A percentile compares a stretch with the other conserved stretches of the same genome.
Conservation (phyloP, 2,888 invertebrate species). For the Helleia helle region DNA sequence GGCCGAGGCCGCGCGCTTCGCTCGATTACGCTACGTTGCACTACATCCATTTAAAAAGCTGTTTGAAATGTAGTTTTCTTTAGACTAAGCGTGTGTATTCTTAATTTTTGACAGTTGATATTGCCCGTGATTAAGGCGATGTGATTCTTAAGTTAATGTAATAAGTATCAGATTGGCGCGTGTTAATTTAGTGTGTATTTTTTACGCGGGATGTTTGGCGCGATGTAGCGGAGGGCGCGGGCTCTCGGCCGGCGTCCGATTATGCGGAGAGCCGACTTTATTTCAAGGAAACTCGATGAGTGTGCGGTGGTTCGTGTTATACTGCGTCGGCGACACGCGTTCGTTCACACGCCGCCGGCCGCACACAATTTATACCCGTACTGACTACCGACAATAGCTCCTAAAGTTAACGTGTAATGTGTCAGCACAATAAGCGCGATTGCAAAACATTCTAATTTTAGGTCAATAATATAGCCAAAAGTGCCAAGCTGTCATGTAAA, state of each 20-base stretch:
- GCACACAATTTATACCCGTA: slow-evolving; percentile 3
- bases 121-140: slow-evolving; percentile 46
- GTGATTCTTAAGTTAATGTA: slow-evolving; percentile 40
- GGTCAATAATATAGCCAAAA: slow-evolving; percentile 1
- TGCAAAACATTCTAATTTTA: background rate
- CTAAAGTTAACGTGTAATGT: background rate
- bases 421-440: slow-evolving; percentile 1
- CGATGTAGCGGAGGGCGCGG: slow-evolving; percentile 44
- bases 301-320: slow-evolving; percentile 38
- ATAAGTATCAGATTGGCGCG: slow-evolving; percentile 57
- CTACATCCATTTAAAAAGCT: slow-evolving; percentile 57
- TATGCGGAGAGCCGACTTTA: slow-evolving; percentile 41
- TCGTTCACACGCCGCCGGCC: slow-evolving; percentile 9
- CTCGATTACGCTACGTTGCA: slow-evolving; percentile 53
- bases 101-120: slow-evolving; percentile 75
- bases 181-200: slow-evolving; percentile 36
- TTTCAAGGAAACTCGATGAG: slow-evolving; percentile 59
- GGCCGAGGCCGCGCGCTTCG: slow-evolving; percentile 67
- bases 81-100: slow-evolving; percentile 63
- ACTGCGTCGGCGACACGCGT: slow-evolving; percentile 27
- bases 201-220: slow-evolving; percentile 58
- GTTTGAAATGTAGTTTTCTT: slow-evolving; percentile 63
- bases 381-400: background rate
- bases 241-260: slow-evolving; percentile 39
- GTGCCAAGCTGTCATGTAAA: background rate